Evolutionary conservation across 92 coral and sea anemone species (phyloP).

Genomic region (Zoanthus sansibaricus): DNA sequence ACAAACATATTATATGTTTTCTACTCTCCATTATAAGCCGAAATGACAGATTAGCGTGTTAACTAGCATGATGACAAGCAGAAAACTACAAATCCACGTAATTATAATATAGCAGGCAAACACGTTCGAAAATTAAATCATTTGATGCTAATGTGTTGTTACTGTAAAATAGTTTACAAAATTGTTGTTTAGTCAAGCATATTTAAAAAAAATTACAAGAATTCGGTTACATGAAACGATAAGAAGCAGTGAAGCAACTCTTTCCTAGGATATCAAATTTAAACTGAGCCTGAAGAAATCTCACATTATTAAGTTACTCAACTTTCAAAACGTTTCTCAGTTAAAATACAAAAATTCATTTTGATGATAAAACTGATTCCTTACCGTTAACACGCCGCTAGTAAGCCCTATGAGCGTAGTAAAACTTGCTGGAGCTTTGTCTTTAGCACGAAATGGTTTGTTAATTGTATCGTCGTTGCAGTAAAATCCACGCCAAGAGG

Average conservation of each 20-base stretch:
- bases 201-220: no score
- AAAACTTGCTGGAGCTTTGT: not conserved
- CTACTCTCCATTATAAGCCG: no score
- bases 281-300: not conserved
- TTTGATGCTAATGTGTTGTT: no score
- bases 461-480: conserved; percentile 89
- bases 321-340: not conserved
- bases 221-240: no score
- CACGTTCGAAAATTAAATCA: no score
- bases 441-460: conserved; percentile 74
- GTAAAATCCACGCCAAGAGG: conserved; percentile 86
- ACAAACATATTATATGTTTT: no score
- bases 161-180: no score
- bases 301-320: not conserved
- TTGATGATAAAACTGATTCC: not conserved
- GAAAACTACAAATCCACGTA: no score
- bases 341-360: not conserved
- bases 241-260: not conserved
- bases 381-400: conserved; percentile 18
- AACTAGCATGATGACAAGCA: no score
- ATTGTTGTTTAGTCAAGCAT: no score
- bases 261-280: not conserved
- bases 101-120: no score
- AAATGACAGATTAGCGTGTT: no score
- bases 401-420: conserved; percentile 17